Evolutionary conservation across 2,797 vertebrate species (phyloP).

Genomic region (Artibeus lituratus): DNA sequence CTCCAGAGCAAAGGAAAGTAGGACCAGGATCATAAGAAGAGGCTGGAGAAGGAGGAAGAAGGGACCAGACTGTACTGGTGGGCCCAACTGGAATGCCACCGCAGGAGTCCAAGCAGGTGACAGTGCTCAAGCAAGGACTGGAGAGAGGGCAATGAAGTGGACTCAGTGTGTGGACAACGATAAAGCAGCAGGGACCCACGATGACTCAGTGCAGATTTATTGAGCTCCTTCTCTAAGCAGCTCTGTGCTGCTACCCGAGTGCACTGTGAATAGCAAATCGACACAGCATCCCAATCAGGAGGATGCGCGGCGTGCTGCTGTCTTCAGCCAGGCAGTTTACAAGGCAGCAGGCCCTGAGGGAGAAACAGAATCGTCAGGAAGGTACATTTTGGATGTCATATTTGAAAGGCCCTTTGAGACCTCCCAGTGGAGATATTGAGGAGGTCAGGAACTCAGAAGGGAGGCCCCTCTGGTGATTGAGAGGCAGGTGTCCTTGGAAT

Average conservation of each 20-base stretch:
- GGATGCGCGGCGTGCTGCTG: rapidly evolving
- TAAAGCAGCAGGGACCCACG: background rate
- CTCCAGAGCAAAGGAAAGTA: background rate
- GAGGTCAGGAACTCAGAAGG: background rate
- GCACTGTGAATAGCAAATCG: too few species aligned
- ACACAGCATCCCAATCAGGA: background rate
- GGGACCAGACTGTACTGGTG: background rate
- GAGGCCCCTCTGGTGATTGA: too few species aligned
- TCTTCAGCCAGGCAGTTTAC: background rate
- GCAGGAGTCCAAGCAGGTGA: background rate
- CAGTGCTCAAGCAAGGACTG: background rate
- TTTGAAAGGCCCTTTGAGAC: background rate
- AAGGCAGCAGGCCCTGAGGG: background rate
- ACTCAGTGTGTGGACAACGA: background rate
- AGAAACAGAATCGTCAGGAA: background rate
- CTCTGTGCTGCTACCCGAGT: background rate
- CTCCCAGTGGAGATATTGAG: background rate
- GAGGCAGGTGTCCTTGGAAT: rapidly evolving
- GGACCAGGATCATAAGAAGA: background rate
- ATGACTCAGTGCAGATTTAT: too few species aligned
- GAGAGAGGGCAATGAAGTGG: background rate
- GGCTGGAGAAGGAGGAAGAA: background rate
- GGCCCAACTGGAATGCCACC: background rate
- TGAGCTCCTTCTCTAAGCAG: background rate
- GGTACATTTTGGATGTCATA: background rate